These are phyloP conservation scores for Rhagonycha fulva DNA, from an alignment of 2,888 invertebrate genomes.

Conservation along the genomic window DNA sequence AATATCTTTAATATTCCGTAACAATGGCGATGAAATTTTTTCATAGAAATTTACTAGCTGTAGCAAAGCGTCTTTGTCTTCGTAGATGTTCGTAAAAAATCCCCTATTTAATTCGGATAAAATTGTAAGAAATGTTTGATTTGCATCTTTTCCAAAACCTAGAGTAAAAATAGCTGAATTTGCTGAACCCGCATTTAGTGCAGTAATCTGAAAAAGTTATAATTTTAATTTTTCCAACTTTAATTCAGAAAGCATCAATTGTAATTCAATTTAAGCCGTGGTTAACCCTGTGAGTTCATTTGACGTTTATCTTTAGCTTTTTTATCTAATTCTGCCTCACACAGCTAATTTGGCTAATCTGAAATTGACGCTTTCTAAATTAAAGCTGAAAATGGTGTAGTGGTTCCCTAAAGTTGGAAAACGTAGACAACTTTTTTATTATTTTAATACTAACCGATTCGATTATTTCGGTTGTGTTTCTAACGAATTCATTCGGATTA, in stretches of 20 bases:
- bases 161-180: slow-evolving; percentile 51
- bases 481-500: neutral
- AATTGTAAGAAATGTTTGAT: slow-evolving; percentile 53
- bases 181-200: neutral
- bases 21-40: slow-evolving; percentile 55
- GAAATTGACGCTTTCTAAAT: slow-evolving; percentile 31
- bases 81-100: slow-evolving; percentile 55
- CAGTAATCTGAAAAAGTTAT: neutral
- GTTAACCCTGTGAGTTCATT: no score
- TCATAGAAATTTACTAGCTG: slow-evolving; percentile 53
- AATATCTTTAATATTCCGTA: slow-evolving; percentile 48
- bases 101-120: slow-evolving; percentile 54
- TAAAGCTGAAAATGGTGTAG: slow-evolving; percentile 33
- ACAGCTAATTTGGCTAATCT: neutral
- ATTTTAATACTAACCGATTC: neutral
- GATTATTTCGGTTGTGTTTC: neutral
- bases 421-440: no score
- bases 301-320: no score
- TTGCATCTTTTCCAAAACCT: slow-evolving; percentile 56
- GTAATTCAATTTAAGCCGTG: no score
- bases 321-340: neutral
- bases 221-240: no score
- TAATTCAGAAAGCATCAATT: neutral
- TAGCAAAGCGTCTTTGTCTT: slow-evolving; percentile 51
- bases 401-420: slow-evolving; percentile 42